A percentile compares a stretch with the other conserved stretches of the same genome.
These are phyloP conservation scores for Anser brachyrhynchus DNA, from an alignment of 2,113 vertebrate genomes.

Conservation along the genomic window DNA sequence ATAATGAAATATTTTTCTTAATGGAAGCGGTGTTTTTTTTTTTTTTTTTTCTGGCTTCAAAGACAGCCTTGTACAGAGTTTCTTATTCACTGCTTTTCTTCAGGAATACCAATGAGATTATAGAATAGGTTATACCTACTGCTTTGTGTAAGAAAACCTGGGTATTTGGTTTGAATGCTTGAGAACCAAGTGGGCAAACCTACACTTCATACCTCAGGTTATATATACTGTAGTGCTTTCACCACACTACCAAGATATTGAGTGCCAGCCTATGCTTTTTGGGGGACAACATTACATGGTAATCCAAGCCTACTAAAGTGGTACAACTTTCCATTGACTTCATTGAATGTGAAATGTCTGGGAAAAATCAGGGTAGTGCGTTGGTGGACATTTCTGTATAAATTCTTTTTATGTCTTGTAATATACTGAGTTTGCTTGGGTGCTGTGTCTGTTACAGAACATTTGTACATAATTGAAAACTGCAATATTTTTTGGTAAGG, in stretches of 20 bases:
- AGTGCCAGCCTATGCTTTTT: not conserved
- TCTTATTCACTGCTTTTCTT: not conserved
- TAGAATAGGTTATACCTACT: not conserved
- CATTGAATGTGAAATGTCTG: not conserved
- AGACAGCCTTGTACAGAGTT: not conserved
- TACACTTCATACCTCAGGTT: not conserved
- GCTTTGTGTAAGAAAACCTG: not conserved
- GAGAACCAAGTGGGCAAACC: not conserved
- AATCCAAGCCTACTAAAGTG: not conserved
- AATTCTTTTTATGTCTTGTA: not conserved
- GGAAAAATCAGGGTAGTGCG: not conserved
- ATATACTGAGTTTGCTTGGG: not conserved
- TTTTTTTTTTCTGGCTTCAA: not conserved
- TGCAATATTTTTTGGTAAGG: not conserved
- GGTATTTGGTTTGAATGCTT: not conserved
- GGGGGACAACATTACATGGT: not conserved
- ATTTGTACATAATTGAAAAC: not conserved
- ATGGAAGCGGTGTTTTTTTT: not conserved
- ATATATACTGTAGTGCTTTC: not conserved
- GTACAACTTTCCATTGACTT: not conserved
- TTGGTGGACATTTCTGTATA: not conserved
- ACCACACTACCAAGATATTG: not conserved
- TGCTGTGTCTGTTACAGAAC: not conserved
- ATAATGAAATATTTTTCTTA: too few relatives aligned
- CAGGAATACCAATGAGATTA: not conserved